Conservation (phyloP, 2,888 invertebrate species). For the Zootermopsis nevadensis region DNA sequence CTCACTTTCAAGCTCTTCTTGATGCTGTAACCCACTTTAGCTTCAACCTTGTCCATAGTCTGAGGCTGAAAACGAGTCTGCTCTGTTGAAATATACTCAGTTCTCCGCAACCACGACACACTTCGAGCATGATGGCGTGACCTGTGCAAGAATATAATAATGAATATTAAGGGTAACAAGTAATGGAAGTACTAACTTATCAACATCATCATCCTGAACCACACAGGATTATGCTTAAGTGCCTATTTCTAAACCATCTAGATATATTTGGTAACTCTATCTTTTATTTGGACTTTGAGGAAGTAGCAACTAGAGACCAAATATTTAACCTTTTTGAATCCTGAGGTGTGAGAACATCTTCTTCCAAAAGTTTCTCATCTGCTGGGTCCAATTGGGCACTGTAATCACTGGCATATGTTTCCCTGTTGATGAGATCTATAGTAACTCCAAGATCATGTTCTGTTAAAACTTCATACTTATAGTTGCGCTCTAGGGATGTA, state of each 20-base stretch:
- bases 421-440: slow-evolving; percentile 96
- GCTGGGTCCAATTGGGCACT: slow-evolving; percentile 85
- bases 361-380: slow-evolving; percentile 95
- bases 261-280: too few species aligned
- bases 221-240: too few species aligned
- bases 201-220: too few species aligned
- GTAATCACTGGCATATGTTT: slow-evolving; percentile 86
- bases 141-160: slow-evolving; percentile 58
- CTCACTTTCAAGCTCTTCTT: slow-evolving; percentile 84
- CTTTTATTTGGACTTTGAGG: too few species aligned
- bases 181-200: not conserved
- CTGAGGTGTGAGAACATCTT: slow-evolving; percentile 90
- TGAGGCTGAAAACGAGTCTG: slow-evolving; percentile 97
- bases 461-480: slow-evolving; percentile 95
- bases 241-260: too few species aligned
- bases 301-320: not conserved
- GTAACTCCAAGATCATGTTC: slow-evolving; percentile 98
- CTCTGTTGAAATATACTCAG: slow-evolving; percentile 99
- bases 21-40: slow-evolving; percentile 98
- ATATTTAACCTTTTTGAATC: slow-evolving; percentile 77
- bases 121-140: slow-evolving; percentile 96
- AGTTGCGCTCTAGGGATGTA: slow-evolving; percentile 93
- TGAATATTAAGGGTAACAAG: not conserved
- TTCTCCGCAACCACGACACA: slow-evolving; percentile 98
- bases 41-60: slow-evolving; percentile 97